Conservation (phyloP, 1,140 invertebrate genomes). For the Nixonia krombeini region DNA sequence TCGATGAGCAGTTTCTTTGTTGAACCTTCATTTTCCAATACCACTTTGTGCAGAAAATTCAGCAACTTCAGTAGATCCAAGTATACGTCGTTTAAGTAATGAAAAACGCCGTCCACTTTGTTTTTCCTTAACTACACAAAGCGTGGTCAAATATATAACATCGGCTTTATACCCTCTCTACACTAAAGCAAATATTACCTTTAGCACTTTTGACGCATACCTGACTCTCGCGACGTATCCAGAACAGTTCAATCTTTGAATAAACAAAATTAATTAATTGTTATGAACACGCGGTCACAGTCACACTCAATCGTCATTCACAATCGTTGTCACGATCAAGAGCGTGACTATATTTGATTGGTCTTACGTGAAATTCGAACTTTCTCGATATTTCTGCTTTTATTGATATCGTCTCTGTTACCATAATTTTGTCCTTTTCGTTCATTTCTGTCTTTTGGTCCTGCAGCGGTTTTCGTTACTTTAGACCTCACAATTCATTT, state of each 20-base stretch:
- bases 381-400: slow-evolving; percentile 24
- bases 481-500: slow-evolving; percentile 21
- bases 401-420: no score
- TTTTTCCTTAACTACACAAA: slow-evolving; percentile 15
- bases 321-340: slow-evolving; percentile 28
- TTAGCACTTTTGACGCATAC: slow-evolving; percentile 35
- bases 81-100: slow-evolving; percentile 28
- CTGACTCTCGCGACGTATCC: slow-evolving; percentile 45
- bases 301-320: slow-evolving; percentile 58
- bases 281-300: slow-evolving; percentile 67
- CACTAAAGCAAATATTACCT: slow-evolving; percentile 1
- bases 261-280: slow-evolving; percentile 52
- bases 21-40: background rate
- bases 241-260: slow-evolving; percentile 48
- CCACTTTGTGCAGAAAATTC: slow-evolving; percentile 5
- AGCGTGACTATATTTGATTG: slow-evolving; percentile 51
- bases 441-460: slow-evolving; percentile 14
- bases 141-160: slow-evolving; percentile 45
- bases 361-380: slow-evolving; percentile 45
- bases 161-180: slow-evolving; percentile 13
- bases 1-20: background rate
- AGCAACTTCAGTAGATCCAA: slow-evolving; percentile 17
- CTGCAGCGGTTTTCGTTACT: no score
- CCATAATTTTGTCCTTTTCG: slow-evolving; percentile 15
- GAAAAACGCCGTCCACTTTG: slow-evolving; percentile 12